Evolutionary conservation across 2,888 invertebrate species (phyloP), one percentile per base, ranked within the genome.

Genomic region (Agonopterix subpropinquella): DNA sequence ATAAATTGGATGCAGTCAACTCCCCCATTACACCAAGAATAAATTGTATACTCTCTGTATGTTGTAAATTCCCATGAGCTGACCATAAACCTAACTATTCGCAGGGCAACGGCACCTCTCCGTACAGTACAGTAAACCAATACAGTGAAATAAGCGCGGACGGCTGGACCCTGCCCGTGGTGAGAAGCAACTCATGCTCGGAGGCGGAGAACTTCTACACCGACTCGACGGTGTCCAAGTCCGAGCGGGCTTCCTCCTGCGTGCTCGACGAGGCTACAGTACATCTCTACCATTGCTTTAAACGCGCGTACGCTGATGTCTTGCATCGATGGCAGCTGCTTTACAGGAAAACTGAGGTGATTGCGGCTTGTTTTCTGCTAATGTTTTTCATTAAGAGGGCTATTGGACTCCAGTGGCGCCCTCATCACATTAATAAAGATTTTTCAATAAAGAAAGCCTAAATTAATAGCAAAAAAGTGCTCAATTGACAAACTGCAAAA

Each of bases 101-200:
- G 0, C 48, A 93, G 93, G 70, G 80, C 11, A 84, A 85, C 50
- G 92, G 93, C 50, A 92, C 92, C n/a, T 96, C 96, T 1, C 96
- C 96, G 0, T 97, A 97, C 80, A 96, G 95, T 73, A 97, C 97
- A 5, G 95, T 97, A 50, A 93, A 95, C 58, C 94, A 89, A 55
- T 86, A 82, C 59, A 89, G 85, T 52, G 96, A 97, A 68, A 92
- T 94, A 15, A 92, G 92, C 54, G 90, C 93, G 0, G 95, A 95
- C 64, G 93, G 94, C 3, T 95, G 94, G 92, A 93, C 92, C 51
- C 89, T 94, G 54, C 92, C 93, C 36, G 90, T 92, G 37, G 75
- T 93, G 3, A 91, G 96, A 37, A 96, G 96, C 47, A 96, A 95
- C 73, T 96, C 96, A 0, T 96, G 95, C 91, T 95, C 96, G 0